These are phyloP conservation scores for Ophraella communa DNA, from an alignment of 2,888 invertebrate species.

Conservation along the genomic window DNA sequence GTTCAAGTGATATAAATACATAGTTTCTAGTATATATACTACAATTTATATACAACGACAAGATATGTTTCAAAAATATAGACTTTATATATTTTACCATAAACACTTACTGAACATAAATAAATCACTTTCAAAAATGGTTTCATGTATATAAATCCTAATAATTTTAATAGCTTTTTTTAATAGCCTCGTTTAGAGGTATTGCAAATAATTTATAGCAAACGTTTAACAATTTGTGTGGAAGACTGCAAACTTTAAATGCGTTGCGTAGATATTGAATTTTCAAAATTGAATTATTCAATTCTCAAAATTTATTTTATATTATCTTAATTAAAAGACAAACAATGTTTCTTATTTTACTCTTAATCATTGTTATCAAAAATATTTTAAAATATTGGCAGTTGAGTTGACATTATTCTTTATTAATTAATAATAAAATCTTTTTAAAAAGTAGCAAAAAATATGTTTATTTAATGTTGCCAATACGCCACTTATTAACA, in stretches of 20 bases:
- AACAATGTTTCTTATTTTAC: too few relatives aligned
- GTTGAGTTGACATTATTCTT: too few relatives aligned
- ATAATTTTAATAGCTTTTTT: neutral
- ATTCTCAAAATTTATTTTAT: neutral
- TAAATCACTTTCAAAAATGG: neutral
- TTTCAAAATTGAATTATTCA: neutral
- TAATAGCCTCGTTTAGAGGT: neutral
- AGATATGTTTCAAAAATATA: conserved; percentile 8
- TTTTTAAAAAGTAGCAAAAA: too few relatives aligned
- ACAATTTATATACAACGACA: neutral
- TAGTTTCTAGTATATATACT: neutral
- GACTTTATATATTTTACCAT: neutral
- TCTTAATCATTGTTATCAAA: too few relatives aligned
- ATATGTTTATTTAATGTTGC: too few relatives aligned
- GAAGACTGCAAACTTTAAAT: conserved; percentile 1
- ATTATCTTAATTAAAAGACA: too few relatives aligned
- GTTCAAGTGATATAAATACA: neutral
- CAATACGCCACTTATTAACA: too few relatives aligned
- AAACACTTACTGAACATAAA: neutral
- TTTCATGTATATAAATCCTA: neutral
- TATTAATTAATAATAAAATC: too few relatives aligned
- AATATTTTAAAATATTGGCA: too few relatives aligned
- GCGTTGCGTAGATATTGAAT: neutral
- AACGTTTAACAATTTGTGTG: neutral
- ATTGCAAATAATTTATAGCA: conserved; percentile 3